phyloP scores from a whole-genome alignment of 2,888 invertebrate species.

The Alloplasta piceator region DNA sequence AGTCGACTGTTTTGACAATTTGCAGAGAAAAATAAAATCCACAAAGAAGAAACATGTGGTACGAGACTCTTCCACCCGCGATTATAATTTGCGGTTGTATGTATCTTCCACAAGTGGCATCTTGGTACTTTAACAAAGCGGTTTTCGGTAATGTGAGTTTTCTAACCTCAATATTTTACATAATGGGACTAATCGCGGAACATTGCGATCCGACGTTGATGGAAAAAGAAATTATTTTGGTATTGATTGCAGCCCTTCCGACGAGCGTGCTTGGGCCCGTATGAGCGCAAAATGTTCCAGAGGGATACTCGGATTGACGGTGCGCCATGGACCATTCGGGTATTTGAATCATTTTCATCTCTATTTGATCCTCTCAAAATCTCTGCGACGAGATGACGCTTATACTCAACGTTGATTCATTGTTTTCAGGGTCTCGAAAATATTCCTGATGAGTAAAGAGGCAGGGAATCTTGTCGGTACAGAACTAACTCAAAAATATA shows the following conservation, averaged over 20 bases:
- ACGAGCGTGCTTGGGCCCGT: conserved; percentile 28
- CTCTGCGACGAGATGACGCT: background rate
- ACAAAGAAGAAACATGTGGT: conserved; percentile 74
- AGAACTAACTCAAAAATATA: too few species aligned
- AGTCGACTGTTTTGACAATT: conserved; percentile 29
- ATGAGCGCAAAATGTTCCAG: conserved; percentile 30
- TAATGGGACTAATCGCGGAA: background rate
- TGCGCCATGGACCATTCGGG: conserved; percentile 61
- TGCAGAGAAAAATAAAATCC: conserved; percentile 23
- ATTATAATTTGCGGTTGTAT: conserved; percentile 60
- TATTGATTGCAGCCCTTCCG: conserved; percentile 46
- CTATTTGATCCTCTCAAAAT: background rate
- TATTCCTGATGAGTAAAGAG: conserved; percentile 60
- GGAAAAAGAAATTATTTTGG: background rate
- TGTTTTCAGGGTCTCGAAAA: conserved; percentile 67
- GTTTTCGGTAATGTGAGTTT: conserved; percentile 69
- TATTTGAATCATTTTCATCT: conserved; percentile 18
- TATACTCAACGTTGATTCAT: conserved; percentile 3
- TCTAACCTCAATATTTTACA: conserved; percentile 33
- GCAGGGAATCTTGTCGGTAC: too few species aligned
- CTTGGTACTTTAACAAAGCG: conserved; percentile 47
- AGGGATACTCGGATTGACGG: conserved; percentile 67
- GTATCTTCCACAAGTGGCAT: conserved; percentile 50
- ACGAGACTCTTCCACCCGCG: conserved; percentile 70
- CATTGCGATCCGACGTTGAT: background rate